phyloP scores from a whole-genome alignment of 2,113 vertebrate species.

The Piprites chloris region DNA sequence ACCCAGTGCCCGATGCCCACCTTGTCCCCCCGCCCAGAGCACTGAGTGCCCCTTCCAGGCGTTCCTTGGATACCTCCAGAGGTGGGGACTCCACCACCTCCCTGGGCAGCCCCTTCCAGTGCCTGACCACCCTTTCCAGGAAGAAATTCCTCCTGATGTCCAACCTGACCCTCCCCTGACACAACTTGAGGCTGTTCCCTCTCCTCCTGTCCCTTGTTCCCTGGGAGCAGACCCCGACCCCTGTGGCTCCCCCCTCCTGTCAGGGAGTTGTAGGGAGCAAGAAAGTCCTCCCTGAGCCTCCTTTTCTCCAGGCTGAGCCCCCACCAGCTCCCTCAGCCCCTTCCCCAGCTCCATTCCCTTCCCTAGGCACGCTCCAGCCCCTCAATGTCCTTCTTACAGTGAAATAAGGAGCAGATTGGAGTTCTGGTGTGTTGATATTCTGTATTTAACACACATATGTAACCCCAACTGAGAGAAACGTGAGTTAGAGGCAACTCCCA shows the following conservation, averaged over 20 bases:
- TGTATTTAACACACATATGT: neutral
- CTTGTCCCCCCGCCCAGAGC: neutral
- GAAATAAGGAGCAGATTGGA: neutral
- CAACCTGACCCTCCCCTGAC: rapidly evolving
- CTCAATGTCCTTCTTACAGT: neutral
- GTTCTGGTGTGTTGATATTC: neutral
- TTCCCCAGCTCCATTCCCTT: rapidly evolving
- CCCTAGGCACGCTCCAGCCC: rapidly evolving
- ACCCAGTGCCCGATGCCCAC: rapidly evolving
- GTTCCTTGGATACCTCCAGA: rapidly evolving
- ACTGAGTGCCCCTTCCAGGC: neutral
- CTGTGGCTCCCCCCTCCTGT: neutral
- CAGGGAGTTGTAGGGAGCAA: neutral
- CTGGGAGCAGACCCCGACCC: neutral
- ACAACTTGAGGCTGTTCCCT: rapidly evolving
- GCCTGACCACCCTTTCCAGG: neutral
- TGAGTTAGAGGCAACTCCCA: neutral
- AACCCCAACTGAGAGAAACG: neutral
- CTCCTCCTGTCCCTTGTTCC: neutral
- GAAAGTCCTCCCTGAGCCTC: neutral
- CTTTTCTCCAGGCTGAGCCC: neutral
- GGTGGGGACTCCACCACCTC: rapidly evolving
- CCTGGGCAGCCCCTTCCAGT: neutral
- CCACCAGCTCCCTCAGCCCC: neutral
- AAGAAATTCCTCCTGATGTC: rapidly evolving